Percentiles rank a stretch among this genome's conserved stretches.
phyloP scores from a whole-genome alignment of 2,888 invertebrate genomes.

The Drosophila anceps region DNA sequence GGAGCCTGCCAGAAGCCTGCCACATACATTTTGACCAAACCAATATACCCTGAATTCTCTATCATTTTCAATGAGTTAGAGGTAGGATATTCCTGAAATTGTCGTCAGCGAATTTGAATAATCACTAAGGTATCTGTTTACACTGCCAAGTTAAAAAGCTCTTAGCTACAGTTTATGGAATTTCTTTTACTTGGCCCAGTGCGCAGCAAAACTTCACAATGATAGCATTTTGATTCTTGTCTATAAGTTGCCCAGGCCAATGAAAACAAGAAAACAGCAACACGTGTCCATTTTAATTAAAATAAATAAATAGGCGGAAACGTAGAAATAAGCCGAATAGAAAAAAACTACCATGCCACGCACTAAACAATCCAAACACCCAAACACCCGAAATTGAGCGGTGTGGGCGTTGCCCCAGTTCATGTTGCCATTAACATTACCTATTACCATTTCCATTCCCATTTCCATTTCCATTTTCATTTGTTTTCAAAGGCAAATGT shows the following conservation, averaged over 20 bases:
- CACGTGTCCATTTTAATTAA: conserved; percentile 79
- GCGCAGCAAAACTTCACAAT: background rate
- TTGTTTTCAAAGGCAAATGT: conserved; percentile 63
- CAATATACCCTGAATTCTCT: background rate
- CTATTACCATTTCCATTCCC: conserved; percentile 37
- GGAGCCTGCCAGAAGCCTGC: background rate
- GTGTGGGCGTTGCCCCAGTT: conserved; percentile 44
- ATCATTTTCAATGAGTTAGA: background rate
- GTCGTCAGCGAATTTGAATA: background rate
- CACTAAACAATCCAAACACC: conserved; percentile 17
- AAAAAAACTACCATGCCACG: conserved; percentile 34
- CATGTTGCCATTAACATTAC: conserved; percentile 33
- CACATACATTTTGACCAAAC: background rate
- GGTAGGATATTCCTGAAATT: background rate
- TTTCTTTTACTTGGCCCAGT: background rate
- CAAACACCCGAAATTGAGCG: background rate
- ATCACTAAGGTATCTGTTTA: background rate
- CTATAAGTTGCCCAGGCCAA: conserved; percentile 53
- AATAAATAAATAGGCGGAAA: conserved; percentile 77
- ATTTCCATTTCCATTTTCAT: conserved; percentile 34
- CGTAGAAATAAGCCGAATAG: conserved; percentile 54
- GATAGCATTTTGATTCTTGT: conserved; percentile 37
- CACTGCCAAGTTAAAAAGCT: conserved; percentile 8
- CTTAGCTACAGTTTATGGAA: conserved; percentile 39
- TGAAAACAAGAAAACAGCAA: conserved; percentile 75